Percentiles rank a stretch among this genome's conserved stretches.
phyloP scores from a whole-genome alignment of 2,888 invertebrate genomes.

The Scaptodrosophila latifasciaeformis region DNA sequence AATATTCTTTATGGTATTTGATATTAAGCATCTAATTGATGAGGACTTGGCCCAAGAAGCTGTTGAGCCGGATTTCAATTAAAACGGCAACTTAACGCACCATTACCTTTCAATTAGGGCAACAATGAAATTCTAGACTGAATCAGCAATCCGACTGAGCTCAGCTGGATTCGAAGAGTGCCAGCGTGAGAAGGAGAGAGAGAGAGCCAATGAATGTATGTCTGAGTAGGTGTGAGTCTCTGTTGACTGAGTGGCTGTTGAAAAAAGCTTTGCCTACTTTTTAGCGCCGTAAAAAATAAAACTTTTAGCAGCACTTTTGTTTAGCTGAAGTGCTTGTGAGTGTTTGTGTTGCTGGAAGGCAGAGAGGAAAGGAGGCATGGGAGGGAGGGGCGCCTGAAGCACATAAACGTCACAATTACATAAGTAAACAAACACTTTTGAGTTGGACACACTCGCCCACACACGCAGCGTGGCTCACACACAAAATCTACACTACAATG shows the following conservation, averaged over 20 bases:
- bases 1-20: too few relatives aligned
- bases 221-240: too few relatives aligned
- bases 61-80: slow-evolving; percentile 26
- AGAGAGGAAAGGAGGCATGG: slow-evolving; percentile 16
- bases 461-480: too few relatives aligned
- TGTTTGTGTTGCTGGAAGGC: background rate
- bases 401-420: slow-evolving; percentile 60
- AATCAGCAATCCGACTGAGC: background rate
- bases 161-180: too few relatives aligned
- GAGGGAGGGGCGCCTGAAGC: slow-evolving; percentile 21
- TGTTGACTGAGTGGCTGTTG: slow-evolving; percentile 4
- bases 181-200: background rate
- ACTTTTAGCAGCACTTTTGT: background rate
- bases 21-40: too few relatives aligned
- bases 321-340: background rate
- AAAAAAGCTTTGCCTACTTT: slow-evolving; percentile 20
- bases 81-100: slow-evolving; percentile 16
- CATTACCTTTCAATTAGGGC: slow-evolving; percentile 47
- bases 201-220: background rate
- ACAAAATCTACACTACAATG: slow-evolving; percentile 57
- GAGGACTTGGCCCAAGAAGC: too few relatives aligned
- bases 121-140: background rate
- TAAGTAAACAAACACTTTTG: slow-evolving; percentile 62
- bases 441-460: slow-evolving; percentile 3
- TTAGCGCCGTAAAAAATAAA: slow-evolving; percentile 2